A percentile compares a stretch with the other conserved stretches of the same genome.
phyloP scores from a whole-genome alignment of 2,888 invertebrate genomes.

The Meteorus cinctellus region DNA sequence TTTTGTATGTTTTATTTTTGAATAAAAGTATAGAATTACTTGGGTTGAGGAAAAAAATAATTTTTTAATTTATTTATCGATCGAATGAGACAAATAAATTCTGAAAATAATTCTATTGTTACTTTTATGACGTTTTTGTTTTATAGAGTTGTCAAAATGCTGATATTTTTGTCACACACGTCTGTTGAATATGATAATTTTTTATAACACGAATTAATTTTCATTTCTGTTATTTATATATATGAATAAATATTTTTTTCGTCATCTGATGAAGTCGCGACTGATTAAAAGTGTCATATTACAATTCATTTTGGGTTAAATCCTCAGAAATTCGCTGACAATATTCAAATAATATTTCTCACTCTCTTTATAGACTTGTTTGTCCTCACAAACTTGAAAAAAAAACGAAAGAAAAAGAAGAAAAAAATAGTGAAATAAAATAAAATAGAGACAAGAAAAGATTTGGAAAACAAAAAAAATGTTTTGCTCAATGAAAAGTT shows the following conservation, averaged over 20 bases:
- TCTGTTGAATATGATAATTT: neutral
- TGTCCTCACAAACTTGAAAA: slow-evolving; percentile 53
- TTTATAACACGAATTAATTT: neutral
- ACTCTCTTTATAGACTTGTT: slow-evolving; percentile 66
- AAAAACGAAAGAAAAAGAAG: neutral
- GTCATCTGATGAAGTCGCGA: neutral
- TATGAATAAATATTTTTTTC: neutral
- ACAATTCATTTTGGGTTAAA: neutral
- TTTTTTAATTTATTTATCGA: no score
- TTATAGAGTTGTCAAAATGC: neutral
- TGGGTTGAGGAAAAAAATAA: no score
- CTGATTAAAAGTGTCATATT: slow-evolving; percentile 9
- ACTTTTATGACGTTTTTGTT: neutral
- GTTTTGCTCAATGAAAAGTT: neutral
- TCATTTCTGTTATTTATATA: neutral
- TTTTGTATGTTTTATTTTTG: no score
- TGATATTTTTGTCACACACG: neutral
- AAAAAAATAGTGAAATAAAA: no score
- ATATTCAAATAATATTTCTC: slow-evolving; percentile 6
- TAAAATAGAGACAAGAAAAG: neutral
- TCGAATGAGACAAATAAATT: no score
- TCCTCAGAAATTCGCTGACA: slow-evolving; percentile 1
- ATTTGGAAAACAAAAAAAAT: neutral
- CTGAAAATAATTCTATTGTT: no score
- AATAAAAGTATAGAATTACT: no score